Evolutionary conservation across 2,113 vertebrate genomes (phyloP).

Genomic region (Ammospiza nelsoni): DNA sequence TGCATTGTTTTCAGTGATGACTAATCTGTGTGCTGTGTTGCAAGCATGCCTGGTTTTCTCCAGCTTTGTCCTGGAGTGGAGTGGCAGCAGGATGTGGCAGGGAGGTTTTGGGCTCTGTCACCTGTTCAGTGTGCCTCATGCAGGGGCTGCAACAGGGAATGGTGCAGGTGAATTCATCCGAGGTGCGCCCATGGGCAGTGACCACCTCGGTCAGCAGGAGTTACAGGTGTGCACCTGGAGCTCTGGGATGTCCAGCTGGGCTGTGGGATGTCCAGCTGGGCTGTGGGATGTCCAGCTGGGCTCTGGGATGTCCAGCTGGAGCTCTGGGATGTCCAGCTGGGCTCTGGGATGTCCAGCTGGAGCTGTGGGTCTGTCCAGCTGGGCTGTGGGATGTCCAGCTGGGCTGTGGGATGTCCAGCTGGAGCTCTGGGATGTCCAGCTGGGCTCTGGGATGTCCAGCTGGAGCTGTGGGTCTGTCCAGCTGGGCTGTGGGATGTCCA

Average conservation of each 20-base stretch:
- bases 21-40: background rate
- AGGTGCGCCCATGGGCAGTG: rapidly evolving
- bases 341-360: background rate
- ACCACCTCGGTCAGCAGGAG: background rate
- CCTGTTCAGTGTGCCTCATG: rapidly evolving
- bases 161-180: background rate
- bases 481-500: background rate
- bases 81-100: background rate
- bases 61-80: background rate
- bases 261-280: background rate
- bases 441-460: too few relatives aligned
- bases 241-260: background rate
- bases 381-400: too few relatives aligned
- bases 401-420: too few relatives aligned
- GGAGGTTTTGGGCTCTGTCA: background rate
- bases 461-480: too few relatives aligned
- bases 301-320: background rate
- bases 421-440: too few relatives aligned
- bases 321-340: background rate
- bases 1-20: background rate
- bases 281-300: too few relatives aligned
- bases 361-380: too few relatives aligned
- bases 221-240: background rate
- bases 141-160: background rate
- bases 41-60: conserved; percentile 3